Evolutionary conservation across 1,140 invertebrate genomes (phyloP).

Genomic region (Drepana arcuata): DNA sequence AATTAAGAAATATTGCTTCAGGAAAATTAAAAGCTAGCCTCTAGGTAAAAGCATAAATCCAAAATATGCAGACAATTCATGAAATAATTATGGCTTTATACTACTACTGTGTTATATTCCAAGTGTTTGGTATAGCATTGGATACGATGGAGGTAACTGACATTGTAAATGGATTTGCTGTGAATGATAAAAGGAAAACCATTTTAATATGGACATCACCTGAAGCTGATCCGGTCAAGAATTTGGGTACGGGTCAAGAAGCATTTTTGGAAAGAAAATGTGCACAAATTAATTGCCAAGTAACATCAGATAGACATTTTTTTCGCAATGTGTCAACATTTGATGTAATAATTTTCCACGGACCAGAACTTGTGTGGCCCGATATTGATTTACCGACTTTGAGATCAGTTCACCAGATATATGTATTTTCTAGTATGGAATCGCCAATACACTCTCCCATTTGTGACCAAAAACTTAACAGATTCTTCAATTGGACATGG

Average conservation of each 20-base stretch:
- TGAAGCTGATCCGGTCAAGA: constrained; percentile 6
- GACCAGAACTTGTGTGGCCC: constrained; percentile 7
- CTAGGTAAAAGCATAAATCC: too few relatives aligned
- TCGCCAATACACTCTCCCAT: constrained; percentile 34
- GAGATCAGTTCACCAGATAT: constrained; percentile 36
- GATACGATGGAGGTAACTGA: too few relatives aligned
- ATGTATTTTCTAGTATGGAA: constrained; percentile 52
- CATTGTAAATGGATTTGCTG: too few relatives aligned
- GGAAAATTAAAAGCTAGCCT: too few relatives aligned
- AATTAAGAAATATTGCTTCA: too few relatives aligned
- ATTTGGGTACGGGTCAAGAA: constrained; percentile 9
- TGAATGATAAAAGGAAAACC: too few relatives aligned
- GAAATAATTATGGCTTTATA: too few relatives aligned
- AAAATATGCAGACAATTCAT: too few relatives aligned
- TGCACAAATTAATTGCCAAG: constrained; percentile 11
- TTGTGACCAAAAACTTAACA: constrained; percentile 14
- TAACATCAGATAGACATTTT: constrained; percentile 7
- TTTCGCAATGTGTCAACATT: constrained; percentile 14
- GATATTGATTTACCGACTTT: constrained; percentile 15
- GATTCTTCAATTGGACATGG: constrained; percentile 76
- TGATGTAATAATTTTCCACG: constrained; percentile 19
- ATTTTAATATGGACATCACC: constrained; percentile 13
- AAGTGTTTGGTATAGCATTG: too few relatives aligned
- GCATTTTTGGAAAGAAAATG: constrained; percentile 12
- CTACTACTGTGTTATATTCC: too few relatives aligned